These are phyloP conservation scores for Axinella damicornis DNA, from an alignment of 37 sponge, comb jelly and placozoan species.

Conservation along the genomic window DNA sequence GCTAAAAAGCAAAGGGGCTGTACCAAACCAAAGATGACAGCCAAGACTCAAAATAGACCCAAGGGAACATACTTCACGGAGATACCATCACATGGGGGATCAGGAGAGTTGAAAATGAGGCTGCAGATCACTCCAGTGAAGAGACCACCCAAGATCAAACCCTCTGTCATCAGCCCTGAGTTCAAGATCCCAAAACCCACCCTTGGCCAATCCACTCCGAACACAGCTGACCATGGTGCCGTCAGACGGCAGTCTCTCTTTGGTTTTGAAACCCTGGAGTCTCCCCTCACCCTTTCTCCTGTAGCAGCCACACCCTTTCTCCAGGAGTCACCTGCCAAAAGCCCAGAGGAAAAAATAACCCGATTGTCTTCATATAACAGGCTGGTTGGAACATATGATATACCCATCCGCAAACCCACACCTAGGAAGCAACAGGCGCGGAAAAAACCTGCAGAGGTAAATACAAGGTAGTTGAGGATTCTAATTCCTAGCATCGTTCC, in stretches of 20 bases:
- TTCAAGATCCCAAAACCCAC: slow-evolving; percentile 19
- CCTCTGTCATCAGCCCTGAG: not conserved
- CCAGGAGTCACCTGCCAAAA: not conserved
- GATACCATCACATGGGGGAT: no score
- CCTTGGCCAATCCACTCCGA: slow-evolving; percentile 46
- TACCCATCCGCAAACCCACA: slow-evolving; percentile 6
- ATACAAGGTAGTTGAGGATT: not conserved
- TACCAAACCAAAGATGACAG: no score
- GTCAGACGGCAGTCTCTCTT: slow-evolving; percentile 17
- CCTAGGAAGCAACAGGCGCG: slow-evolving; percentile 1
- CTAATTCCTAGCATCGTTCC: not conserved
- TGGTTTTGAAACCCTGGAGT: slow-evolving; percentile 51
- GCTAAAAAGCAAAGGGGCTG: no score
- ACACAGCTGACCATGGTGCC: not conserved
- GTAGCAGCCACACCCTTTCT: not conserved
- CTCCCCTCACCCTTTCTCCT: slow-evolving; percentile 47
- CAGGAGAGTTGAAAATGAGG: no score
- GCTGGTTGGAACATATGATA: slow-evolving; percentile 25
- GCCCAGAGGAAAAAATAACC: not conserved
- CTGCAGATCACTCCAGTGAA: no score
- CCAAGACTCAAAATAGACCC: no score
- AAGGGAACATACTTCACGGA: no score
- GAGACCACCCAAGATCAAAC: no score
- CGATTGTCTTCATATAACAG: not conserved
- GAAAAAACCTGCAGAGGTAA: not conserved